These are phyloP conservation scores for Apodemus agrarius DNA, from an alignment of 2,797 vertebrate genomes.

Conservation along the genomic window DNA sequence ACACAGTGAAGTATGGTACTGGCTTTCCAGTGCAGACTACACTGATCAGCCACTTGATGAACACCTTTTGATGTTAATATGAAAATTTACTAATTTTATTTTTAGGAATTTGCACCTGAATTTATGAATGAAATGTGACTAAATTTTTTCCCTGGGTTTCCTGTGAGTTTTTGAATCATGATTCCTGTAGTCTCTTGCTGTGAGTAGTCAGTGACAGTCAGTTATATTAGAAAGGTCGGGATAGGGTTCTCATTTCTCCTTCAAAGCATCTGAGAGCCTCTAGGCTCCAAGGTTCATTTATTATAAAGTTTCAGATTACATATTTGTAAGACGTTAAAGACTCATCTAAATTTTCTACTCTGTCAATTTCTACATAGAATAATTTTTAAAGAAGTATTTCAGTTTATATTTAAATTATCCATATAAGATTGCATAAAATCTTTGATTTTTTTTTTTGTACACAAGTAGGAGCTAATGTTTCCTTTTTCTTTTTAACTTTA, in stretches of 20 bases:
- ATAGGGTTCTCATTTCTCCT: background rate
- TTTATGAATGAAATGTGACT: background rate
- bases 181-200: no score
- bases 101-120: background rate
- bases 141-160: background rate
- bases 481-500: background rate
- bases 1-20: background rate
- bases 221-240: background rate
- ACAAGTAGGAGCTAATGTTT: background rate
- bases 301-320: background rate
- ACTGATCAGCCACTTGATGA: background rate
- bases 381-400: background rate
- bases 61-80: conserved; percentile 23
- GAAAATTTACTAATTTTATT: background rate
- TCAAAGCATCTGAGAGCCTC: background rate
- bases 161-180: background rate
- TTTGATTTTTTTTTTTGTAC: background rate
- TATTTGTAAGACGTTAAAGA: background rate
- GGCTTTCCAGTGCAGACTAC: background rate
- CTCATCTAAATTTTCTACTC: background rate
- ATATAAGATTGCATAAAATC: background rate
- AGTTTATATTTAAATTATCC: background rate
- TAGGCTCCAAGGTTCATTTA: background rate
- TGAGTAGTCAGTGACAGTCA: background rate
- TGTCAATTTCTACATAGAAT: background rate